Conservation (phyloP, 2,113 vertebrate species). For the Lonchura striata region DNA sequence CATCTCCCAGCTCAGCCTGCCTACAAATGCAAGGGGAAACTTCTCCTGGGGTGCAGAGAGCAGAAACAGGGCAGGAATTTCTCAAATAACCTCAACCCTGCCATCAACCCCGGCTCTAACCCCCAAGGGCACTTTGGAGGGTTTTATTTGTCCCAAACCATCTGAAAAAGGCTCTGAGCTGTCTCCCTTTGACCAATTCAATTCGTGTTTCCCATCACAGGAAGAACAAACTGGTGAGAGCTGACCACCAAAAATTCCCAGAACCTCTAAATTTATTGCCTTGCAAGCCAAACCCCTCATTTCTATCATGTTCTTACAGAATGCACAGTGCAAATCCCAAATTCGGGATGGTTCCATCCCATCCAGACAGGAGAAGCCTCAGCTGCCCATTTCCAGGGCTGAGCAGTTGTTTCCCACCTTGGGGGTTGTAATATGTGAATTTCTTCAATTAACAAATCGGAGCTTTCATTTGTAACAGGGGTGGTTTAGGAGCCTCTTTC, state of each 20-base stretch:
- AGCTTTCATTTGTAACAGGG: no score
- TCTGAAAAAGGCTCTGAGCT: background rate
- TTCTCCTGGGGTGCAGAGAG: background rate
- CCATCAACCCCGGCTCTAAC: background rate
- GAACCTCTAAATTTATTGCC: background rate
- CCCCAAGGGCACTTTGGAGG: rapidly evolving
- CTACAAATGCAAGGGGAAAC: background rate
- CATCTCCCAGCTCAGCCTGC: background rate
- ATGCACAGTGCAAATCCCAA: rapidly evolving
- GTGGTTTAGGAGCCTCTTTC: background rate
- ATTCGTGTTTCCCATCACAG: background rate
- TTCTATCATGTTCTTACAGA: background rate
- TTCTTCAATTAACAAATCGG: no score
- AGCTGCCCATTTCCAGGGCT: background rate
- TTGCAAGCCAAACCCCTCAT: rapidly evolving
- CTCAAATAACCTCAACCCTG: background rate
- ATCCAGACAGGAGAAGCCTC: background rate
- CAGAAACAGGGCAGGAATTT: background rate
- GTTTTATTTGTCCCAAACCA: background rate
- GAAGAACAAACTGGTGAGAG: rapidly evolving
- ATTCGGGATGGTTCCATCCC: background rate
- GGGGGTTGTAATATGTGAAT: no score
- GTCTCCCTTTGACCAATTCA: background rate
- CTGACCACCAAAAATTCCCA: rapidly evolving
- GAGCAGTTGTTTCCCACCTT: background rate